phyloP scores from a whole-genome alignment of 2,113 vertebrate genomes.

The Amblyornis subalaris region DNA sequence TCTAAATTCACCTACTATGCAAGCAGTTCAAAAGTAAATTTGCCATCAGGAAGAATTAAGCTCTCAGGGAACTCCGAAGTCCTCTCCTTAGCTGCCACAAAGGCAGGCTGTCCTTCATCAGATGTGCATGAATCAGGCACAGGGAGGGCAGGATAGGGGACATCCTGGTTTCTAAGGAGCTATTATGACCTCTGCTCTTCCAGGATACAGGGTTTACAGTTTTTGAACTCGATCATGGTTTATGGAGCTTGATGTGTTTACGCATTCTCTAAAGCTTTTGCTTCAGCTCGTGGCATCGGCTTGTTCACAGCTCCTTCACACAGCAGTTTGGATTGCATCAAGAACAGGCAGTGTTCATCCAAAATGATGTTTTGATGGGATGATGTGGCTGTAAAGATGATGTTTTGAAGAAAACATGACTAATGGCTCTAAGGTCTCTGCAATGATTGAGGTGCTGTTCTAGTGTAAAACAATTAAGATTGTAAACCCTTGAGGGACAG shows the following conservation, averaged over 20 bases:
- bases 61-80: neutral
- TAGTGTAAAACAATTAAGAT: neutral
- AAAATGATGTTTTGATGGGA: neutral
- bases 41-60: neutral
- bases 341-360: neutral
- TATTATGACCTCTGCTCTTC: neutral
- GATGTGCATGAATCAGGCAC: neutral
- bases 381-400: neutral
- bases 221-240: neutral
- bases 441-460: neutral
- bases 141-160: neutral
- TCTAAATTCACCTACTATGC: neutral
- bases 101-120: neutral
- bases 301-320: neutral
- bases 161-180: neutral
- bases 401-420: neutral
- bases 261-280: neutral
- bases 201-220: neutral
- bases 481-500: neutral
- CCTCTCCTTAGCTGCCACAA: neutral
- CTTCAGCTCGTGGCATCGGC: neutral
- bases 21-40: neutral
- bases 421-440: neutral
- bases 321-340: neutral
- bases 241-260: neutral